Evolutionary conservation across 2,797 vertebrate genomes (phyloP), one percentile per base, ranked within the genome.

Genomic region (Diplodus sargus): DNA sequence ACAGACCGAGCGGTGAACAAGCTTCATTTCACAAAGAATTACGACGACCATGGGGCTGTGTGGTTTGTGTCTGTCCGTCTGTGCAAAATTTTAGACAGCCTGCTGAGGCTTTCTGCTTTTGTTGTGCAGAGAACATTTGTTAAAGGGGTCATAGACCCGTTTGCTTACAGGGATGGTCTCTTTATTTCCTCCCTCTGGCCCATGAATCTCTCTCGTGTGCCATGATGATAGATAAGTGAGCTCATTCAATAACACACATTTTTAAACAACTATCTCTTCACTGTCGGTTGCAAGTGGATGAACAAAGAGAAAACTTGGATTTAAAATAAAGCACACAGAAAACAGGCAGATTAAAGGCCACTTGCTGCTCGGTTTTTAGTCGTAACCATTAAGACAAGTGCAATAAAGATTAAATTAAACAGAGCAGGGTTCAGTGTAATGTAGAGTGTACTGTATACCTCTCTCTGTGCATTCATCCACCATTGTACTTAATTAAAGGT

Each of bases 11-110:
- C 82, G 79, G 81, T 80, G 76, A 77, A 51, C 59, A 88, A 68
- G 82, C 71, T 86, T 90, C 76, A 90, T 89, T 90, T 89, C 85
- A 89, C 85, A 85, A 76, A 88, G 81, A 89, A 92, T 77, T 76
- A 81, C 74, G 81, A 84, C 61, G 42, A 83, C 78, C 28, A 22
- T 25, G 23, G 80, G 56, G 74, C 69, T 62, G 62, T 62, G 58
- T 73, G 48, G 70, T 64, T 12, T 75, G 78, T 66, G 74, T 73
- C 22, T 80, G 14, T 70, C 22, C 80, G 14, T 71, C 22, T 74
- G 43, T 56, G 63, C n/a, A n/a, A 62, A 34, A 51, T 72, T 77
- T 75, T 34, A 78, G 58, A 85, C 63, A 74, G 42, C 42, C 42
- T 81, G 43, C 47, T 59, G 25, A 56, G 53, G 58, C 53, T 78